These are phyloP conservation scores for Galeopterus variegatus DNA, from an alignment of 2,113 vertebrate species.

Conservation along the genomic window DNA sequence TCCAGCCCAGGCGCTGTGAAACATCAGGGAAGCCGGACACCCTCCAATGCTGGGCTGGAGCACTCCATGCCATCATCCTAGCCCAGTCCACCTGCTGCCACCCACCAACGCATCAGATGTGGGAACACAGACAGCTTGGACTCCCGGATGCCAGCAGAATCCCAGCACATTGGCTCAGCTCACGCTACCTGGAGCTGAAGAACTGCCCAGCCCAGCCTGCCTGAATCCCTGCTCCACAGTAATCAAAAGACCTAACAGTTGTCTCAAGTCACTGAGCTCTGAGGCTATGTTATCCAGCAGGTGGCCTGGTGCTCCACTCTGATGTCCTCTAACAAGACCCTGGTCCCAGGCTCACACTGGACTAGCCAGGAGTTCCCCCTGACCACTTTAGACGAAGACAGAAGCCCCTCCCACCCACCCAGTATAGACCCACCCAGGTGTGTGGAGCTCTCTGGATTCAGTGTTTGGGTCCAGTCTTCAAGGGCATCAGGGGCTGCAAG, in stretches of 20 bases:
- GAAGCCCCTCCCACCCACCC: neutral
- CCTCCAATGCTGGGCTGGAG: too few relatives aligned
- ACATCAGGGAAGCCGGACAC: neutral
- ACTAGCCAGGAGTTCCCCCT: fast-evolving
- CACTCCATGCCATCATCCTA: too few relatives aligned
- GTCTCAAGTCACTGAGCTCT: neutral
- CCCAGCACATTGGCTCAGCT: neutral
- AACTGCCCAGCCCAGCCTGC: neutral
- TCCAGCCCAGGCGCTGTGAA: neutral
- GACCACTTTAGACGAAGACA: neutral
- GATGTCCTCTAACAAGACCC: neutral
- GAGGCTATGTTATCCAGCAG: neutral
- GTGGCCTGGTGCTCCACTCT: neutral
- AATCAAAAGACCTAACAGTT: too few relatives aligned
- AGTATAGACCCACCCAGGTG: neutral
- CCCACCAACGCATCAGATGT: fast-evolving
- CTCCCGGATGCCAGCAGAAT: too few relatives aligned
- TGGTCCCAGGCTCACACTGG: neutral
- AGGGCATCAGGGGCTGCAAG: neutral
- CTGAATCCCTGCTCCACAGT: fast-evolving
- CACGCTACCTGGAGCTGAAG: neutral
- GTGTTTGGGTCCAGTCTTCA: neutral
- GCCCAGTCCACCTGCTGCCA: neutral
- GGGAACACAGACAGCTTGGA: neutral
- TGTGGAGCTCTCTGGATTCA: neutral